These are phyloP conservation scores for Spea bombifrons DNA, from an alignment of 2,113 vertebrate genomes.

Conservation along the genomic window DNA sequence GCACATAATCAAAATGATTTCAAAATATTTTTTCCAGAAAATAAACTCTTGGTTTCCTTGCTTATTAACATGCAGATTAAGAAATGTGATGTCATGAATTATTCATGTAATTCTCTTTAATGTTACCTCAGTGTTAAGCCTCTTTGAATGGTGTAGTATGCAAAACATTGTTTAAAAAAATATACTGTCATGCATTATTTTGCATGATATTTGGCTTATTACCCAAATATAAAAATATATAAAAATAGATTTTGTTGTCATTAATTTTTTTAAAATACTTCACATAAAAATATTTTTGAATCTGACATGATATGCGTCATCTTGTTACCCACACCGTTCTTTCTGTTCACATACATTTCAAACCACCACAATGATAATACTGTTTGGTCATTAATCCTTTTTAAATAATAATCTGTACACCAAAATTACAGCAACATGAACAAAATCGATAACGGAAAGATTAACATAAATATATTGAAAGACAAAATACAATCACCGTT, in stretches of 20 bases:
- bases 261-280: neutral
- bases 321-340: neutral
- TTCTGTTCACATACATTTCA: neutral
- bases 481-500: neutral
- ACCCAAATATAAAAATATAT: neutral
- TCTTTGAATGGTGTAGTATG: constrained; percentile 37
- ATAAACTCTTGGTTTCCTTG: constrained; percentile 45
- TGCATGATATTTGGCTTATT: constrained; percentile 11
- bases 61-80: constrained; percentile 45
- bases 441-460: constrained; percentile 4
- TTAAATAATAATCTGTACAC: neutral
- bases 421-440: neutral
- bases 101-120: constrained; percentile 47
- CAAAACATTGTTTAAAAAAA: constrained; percentile 24
- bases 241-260: neutral
- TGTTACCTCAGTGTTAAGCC: constrained; percentile 42
- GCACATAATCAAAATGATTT: constrained; percentile 43
- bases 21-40: constrained; percentile 42
- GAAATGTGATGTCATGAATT: constrained; percentile 46
- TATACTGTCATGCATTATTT: constrained; percentile 14
- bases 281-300: neutral
- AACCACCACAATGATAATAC: neutral
- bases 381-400: neutral
- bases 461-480: neutral
- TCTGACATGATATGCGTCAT: neutral